These are phyloP conservation scores for Melanogrammus aeglefinus DNA, from an alignment of 2,797 vertebrate species.

Conservation along the genomic window DNA sequence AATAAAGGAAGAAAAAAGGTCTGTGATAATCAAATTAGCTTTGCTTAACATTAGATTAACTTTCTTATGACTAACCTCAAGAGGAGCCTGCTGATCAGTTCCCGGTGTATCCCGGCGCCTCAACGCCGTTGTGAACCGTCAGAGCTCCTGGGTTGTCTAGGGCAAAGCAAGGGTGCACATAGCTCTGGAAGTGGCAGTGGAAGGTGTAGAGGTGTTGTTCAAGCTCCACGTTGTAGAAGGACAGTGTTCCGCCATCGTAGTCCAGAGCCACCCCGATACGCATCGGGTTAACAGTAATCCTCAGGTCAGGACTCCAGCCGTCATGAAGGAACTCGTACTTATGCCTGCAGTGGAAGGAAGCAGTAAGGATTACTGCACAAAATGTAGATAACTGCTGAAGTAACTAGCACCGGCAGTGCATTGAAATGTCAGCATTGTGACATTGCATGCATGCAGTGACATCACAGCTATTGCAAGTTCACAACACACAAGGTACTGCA, in stretches of 20 bases:
- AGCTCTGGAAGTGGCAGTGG: constrained; percentile 71
- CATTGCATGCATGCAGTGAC: not conserved
- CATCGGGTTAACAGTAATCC: constrained; percentile 81
- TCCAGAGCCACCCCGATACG: constrained; percentile 86
- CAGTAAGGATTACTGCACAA: not conserved
- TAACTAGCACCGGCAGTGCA: not conserved
- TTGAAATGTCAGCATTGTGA: not conserved
- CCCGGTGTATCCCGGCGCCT: constrained; percentile 62
- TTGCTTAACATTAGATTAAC: no score
- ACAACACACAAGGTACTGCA: constrained; percentile 4
- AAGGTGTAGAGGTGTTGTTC: constrained; percentile 88
- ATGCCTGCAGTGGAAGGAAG: constrained; percentile 70
- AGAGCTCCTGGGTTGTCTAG: constrained; percentile 84
- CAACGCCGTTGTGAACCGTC: constrained; percentile 75
- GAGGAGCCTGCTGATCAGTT: constrained; percentile 33
- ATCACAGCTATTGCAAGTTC: constrained; percentile 17
- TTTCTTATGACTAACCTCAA: not conserved
- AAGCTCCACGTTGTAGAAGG: constrained; percentile 85
- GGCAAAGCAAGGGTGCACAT: constrained; percentile 88
- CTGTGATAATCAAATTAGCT: not conserved
- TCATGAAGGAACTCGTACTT: constrained; percentile 89
- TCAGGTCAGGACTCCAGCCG: constrained; percentile 83
- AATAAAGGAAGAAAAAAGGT: not conserved
- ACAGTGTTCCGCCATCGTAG: constrained; percentile 78
- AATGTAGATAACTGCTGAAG: not conserved